Evolutionary conservation across 2,888 invertebrate species (phyloP).

Genomic region (Rotaria macrura): DNA sequence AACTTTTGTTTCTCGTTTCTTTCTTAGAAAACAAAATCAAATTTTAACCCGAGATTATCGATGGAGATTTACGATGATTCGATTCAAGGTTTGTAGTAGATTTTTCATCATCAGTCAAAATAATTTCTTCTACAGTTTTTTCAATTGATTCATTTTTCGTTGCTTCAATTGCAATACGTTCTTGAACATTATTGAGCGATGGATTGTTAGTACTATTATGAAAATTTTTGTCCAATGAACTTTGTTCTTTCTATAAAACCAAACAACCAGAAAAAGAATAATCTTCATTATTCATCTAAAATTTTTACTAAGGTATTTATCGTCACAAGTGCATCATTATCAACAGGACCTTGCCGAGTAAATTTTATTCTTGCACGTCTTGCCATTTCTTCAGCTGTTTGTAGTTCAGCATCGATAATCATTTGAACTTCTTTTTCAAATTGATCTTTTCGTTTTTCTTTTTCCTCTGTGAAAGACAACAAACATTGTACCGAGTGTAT

Average conservation of each 20-base stretch:
- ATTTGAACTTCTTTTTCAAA: slow-evolving; percentile 1
- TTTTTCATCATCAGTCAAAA: not conserved
- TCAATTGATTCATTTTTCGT: not conserved
- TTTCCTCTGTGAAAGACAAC: not conserved
- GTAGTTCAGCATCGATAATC: not conserved
- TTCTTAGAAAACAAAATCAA: no score
- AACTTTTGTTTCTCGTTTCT: no score
- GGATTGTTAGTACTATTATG: not conserved
- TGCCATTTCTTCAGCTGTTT: not conserved
- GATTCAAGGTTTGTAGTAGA: not conserved
- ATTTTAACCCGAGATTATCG: no score
- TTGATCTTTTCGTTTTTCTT: slow-evolving; percentile 8
- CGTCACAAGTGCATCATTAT: not conserved
- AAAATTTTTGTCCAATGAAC: not conserved
- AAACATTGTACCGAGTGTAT: no score
- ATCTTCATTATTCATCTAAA: no score
- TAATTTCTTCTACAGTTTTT: not conserved
- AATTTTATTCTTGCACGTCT: not conserved
- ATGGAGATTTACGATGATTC: no score
- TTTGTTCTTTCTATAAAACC: not conserved
- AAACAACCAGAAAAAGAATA: not conserved
- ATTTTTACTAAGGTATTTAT: not conserved
- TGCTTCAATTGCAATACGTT: not conserved
- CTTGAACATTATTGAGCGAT: not conserved
- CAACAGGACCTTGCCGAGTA: not conserved